Conservation (phyloP, 2,113 vertebrate genomes). For the Pomatorhinus ruficollis region DNA sequence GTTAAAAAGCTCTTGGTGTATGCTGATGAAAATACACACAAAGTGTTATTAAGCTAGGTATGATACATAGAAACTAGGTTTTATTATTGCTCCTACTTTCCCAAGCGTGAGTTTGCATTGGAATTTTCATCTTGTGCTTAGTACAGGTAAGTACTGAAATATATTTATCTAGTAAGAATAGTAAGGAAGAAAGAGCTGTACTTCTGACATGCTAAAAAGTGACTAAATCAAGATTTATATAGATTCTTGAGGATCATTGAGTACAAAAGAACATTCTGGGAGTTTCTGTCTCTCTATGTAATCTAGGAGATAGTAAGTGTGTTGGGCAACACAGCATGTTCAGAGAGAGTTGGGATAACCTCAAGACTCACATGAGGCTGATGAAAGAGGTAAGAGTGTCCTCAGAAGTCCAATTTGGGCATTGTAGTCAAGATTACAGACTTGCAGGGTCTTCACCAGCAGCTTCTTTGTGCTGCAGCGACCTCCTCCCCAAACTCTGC, state of each 20-base stretch:
- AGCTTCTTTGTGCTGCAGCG: fast-evolving
- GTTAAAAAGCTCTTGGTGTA: slow-evolving; percentile 23
- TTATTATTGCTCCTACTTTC: not conserved
- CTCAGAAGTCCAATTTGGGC: not conserved
- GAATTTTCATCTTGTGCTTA: not conserved
- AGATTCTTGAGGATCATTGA: not conserved
- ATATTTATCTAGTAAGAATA: not conserved
- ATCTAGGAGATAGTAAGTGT: not conserved
- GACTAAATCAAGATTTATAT: slow-evolving; percentile 7
- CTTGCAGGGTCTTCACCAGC: not conserved
- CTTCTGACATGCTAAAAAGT: not conserved
- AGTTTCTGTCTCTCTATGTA: not conserved
- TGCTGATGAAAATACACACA: not conserved
- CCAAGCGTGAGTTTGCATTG: not conserved
- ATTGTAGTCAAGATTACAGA: not conserved
- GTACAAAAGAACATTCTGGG: not conserved
- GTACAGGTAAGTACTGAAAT: not conserved
- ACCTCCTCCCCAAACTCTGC: not conserved
- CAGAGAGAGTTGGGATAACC: not conserved
- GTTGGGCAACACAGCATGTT: not conserved
- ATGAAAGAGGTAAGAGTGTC: not conserved
- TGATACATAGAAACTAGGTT: not conserved
- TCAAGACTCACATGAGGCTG: not conserved
- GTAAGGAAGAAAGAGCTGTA: not conserved
- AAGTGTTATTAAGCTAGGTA: not conserved